phyloP scores from a whole-genome alignment of 2,888 invertebrate species.

The Molorchus minor region DNA sequence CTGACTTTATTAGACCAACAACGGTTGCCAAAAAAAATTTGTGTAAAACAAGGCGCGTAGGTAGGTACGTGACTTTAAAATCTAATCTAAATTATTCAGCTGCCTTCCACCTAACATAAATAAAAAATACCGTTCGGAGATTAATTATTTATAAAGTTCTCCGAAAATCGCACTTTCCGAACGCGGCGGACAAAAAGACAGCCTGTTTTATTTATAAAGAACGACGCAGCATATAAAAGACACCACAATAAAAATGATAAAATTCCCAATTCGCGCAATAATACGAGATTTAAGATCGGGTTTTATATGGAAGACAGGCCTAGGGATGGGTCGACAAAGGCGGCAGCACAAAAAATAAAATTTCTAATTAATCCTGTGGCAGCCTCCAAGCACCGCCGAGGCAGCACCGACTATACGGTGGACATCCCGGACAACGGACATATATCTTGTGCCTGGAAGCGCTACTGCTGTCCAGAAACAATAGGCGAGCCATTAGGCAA shows the following conservation, averaged over 20 bases:
- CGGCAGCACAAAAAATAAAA: slow-evolving; percentile 48
- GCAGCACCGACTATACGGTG: slow-evolving; percentile 23
- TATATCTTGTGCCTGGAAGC: slow-evolving; percentile 59
- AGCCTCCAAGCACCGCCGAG: slow-evolving; percentile 42
- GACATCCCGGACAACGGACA: slow-evolving; percentile 52
- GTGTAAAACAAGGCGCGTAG: background rate
- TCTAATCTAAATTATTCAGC: slow-evolving; percentile 6
- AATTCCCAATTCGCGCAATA: slow-evolving; percentile 27
- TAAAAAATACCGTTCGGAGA: slow-evolving; percentile 6
- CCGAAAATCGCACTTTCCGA: slow-evolving; percentile 12
- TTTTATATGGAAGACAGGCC: slow-evolving; percentile 31
- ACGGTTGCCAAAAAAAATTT: background rate
- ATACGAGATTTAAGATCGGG: slow-evolving; percentile 36
- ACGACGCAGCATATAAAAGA: slow-evolving; percentile 8
- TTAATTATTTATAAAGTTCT: slow-evolving; percentile 16
- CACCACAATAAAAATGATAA: slow-evolving; percentile 31
- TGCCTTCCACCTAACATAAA: slow-evolving; percentile 2
- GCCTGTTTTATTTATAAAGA: slow-evolving; percentile 24
- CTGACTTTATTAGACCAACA: too few relatives aligned
- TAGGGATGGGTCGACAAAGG: slow-evolving; percentile 41
- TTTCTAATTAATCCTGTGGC: slow-evolving; percentile 54
- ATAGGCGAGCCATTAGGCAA: slow-evolving; percentile 63
- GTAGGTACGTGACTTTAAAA: background rate
- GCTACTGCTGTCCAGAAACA: slow-evolving; percentile 61
- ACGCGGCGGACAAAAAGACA: slow-evolving; percentile 10